Percentiles rank a stretch among this genome's conserved stretches.
Evolutionary conservation across 2,797 vertebrate species (phyloP).

Genomic region (Acanthurus leucopareius): DNA sequence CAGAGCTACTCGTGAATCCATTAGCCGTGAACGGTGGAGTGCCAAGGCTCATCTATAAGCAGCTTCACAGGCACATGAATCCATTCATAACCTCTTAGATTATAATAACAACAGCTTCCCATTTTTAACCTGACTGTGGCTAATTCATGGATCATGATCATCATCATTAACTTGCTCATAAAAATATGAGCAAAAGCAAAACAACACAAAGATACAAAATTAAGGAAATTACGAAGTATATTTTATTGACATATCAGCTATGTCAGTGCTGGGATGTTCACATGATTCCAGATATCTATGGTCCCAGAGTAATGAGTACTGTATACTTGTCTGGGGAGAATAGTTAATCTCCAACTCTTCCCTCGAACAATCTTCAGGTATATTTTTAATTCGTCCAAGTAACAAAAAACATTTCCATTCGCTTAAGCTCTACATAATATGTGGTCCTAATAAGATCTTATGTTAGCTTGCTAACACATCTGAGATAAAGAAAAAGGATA

Average conservation of each 20-base stretch:
- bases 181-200: neutral
- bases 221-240: neutral
- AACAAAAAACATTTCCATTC: too few relatives aligned
- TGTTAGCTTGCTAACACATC: neutral
- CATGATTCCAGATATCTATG: too few relatives aligned
- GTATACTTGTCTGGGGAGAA: too few relatives aligned
- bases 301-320: too few relatives aligned
- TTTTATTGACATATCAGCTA: too few relatives aligned
- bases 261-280: too few relatives aligned
- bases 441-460: neutral
- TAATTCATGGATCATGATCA: constrained; percentile 22
- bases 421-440: neutral
- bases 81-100: constrained; percentile 51
- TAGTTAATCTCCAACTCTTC: too few relatives aligned
- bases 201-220: neutral
- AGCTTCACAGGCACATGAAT: constrained; percentile 59
- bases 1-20: constrained; percentile 70
- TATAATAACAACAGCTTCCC: constrained; percentile 42
- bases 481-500: neutral
- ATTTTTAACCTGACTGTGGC: constrained; percentile 25
- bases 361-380: too few relatives aligned
- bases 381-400: too few relatives aligned
- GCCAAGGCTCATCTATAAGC: constrained; percentile 60
- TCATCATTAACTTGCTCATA: neutral
- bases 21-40: constrained; percentile 55